Base-by-base conservation (phyloP, 2,113 vertebrate genomes). In the Pseudorhombus dupliciocellatus region DNA sequence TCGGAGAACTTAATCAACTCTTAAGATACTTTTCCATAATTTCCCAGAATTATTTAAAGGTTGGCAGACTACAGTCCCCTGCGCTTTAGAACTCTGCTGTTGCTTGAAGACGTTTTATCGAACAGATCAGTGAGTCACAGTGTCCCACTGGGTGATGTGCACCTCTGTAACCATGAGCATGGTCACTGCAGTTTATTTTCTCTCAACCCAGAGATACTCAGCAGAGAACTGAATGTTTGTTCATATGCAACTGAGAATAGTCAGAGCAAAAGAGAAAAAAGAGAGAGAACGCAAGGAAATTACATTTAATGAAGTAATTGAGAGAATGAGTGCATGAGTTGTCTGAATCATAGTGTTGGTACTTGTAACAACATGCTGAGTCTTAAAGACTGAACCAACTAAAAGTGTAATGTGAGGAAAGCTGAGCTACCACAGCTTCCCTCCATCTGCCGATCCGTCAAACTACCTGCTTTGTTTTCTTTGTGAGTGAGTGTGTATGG, bases 401-500 rank as follows among this genome's bases (percentile, higher is more conserved):
- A 12, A n/a, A 12, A 25, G 52, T 24, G 11, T 26, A 16, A 54
- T 26, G 15, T 2, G 24, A 54, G 25, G 6, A 16, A 26, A 54
- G 22, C 15, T 3, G 53, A 26, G 24, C 7, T 3, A 54, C 15
- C 53, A 16, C 24, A 54, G 53, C 24, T 54, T 26, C 53, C 18
- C 5, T 44, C 40, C 18, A 15, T 18, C 53, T 16, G 14, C 24
- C 1, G 5, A 37, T 44, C 42, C 21, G 60, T 55, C 70, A 62
- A 63, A 66, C 20, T 12, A 44, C 2, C 20, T 7, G 0, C 22
- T 54, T 59, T 5, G 0, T 55, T 70, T 26, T n/a, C 40, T 15
- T 25, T 66, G 53, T 66, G 40, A 65, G 63, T 15, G 44, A 25
- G 61, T 48, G 54, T 66, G 67, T n/a, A n/a, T 21, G 21, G 15